Evolutionary conservation across 2,888 invertebrate species (phyloP).

Genomic region (Napeogenes sylphis): DNA sequence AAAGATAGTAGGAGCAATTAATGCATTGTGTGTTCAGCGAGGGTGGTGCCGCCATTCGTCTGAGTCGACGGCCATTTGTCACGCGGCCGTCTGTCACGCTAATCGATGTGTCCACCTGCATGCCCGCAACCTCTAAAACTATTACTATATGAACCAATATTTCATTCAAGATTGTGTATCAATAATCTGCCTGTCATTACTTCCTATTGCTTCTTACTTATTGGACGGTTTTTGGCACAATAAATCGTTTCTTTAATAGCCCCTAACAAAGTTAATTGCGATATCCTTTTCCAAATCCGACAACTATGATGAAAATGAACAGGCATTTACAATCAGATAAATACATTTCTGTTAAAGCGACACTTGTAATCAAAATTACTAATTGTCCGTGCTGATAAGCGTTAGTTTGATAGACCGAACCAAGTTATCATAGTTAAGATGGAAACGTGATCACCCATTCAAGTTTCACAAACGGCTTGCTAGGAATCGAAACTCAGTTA

Average conservation of each 20-base stretch:
- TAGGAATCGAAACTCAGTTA: slow-evolving; percentile 70
- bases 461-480: slow-evolving; percentile 68
- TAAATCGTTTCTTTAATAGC: background rate
- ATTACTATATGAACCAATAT: background rate
- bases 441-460: slow-evolving; percentile 71
- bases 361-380: no score
- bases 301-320: no score
- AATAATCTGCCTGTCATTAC: background rate
- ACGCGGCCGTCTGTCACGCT: slow-evolving; percentile 62
- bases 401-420: slow-evolving; percentile 56
- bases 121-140: slow-evolving; percentile 26
- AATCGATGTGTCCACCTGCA: slow-evolving; percentile 65
- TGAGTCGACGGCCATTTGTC: slow-evolving; percentile 63
- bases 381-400: slow-evolving; percentile 48
- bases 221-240: background rate
- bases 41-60: slow-evolving; percentile 53
- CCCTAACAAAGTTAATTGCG: no score
- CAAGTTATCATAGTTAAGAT: slow-evolving; percentile 63
- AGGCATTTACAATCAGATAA: no score
- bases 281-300: no score
- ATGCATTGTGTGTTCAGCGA: slow-evolving; percentile 51
- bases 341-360: no score
- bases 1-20: slow-evolving; percentile 58
- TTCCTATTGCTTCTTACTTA: background rate
- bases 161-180: background rate